Evolutionary conservation across 2,797 vertebrate species (phyloP), one percentile per base, ranked within the genome.

Genomic region (Rhabdomys pumilio): DNA sequence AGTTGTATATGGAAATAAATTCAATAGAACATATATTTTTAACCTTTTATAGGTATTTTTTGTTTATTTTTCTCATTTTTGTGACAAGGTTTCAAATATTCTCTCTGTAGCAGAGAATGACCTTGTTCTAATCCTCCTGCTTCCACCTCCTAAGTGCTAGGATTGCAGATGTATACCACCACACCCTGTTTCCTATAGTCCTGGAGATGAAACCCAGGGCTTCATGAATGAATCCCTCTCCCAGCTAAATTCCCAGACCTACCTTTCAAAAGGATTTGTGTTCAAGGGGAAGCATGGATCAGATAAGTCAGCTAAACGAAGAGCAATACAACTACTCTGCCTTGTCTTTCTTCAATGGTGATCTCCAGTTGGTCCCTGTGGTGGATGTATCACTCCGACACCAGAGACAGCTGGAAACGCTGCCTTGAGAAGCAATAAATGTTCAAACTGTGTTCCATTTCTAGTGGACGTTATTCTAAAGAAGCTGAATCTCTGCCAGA

Each of bases 11-110:
- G 6, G 65, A 83, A 72, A 34, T 88, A 75, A 75, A 61, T 19
- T 94, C 41, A 95, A 12, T 69, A 79, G 77, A 92, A 81, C 12
- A 89, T 41, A n/a, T 19, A 41, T 75, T n/a, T 76, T 26, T 73
- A 91, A 34, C 6, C 75, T 88, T 93, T 19, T 76, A 47, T 10
- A 3, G 47, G 31, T 77, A 89, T 65, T 44, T 88, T 83, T 29
- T 82, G 22, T 83, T 59, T 61, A 7, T 61, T 61, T 29, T 82
- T 41, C 38, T 22, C 22, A 17, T 63, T 15, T 83, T 41, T 59
- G 22, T 41, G n/a, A 24, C 57, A 61, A 61, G 57, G 24, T 41
- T 38, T 61, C n/a, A 26, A 8, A 7, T 44, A 41, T 11, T 87
- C 84, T 73, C n/a, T 75, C 11, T 88, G 26, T 29, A 55, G 3